These are phyloP conservation scores for Leuciscus idus DNA, from an alignment of 2,113 vertebrate species.

Conservation along the genomic window DNA sequence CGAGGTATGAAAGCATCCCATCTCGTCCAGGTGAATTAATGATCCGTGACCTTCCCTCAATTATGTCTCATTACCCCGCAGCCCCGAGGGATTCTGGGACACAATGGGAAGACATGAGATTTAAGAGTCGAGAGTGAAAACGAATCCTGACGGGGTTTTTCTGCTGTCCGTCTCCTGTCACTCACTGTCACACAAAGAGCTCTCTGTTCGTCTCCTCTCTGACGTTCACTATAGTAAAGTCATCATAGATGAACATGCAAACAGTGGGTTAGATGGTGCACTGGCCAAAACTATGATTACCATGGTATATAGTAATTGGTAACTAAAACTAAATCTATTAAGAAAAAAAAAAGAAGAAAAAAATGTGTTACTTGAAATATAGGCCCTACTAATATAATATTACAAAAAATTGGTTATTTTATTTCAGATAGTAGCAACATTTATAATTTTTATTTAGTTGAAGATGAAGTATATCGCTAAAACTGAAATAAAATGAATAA, in stretches of 20 bases:
- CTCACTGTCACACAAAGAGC: conserved; percentile 63
- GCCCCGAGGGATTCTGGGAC: conserved; percentile 64
- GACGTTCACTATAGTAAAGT: background rate
- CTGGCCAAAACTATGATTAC: background rate
- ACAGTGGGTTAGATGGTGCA: background rate
- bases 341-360: no score
- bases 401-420: background rate
- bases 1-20: conserved; percentile 71
- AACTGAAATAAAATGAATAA: background rate
- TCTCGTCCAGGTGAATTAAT: conserved; percentile 79
- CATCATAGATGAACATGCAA: no score
- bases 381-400: no score
- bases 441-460: background rate
- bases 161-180: conserved; percentile 38
- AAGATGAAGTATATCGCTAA: background rate
- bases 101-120: conserved; percentile 73
- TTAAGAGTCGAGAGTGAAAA: conserved; percentile 60
- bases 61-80: conserved; percentile 78
- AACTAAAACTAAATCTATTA: background rate
- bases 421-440: background rate
- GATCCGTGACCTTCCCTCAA: conserved; percentile 79
- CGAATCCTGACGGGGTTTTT: conserved; percentile 65
- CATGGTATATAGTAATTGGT: no score
- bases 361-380: background rate
- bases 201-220: conserved; percentile 40